Conservation (phyloP, 2,888 invertebrate species). For the Geotrupes spiniger region DNA sequence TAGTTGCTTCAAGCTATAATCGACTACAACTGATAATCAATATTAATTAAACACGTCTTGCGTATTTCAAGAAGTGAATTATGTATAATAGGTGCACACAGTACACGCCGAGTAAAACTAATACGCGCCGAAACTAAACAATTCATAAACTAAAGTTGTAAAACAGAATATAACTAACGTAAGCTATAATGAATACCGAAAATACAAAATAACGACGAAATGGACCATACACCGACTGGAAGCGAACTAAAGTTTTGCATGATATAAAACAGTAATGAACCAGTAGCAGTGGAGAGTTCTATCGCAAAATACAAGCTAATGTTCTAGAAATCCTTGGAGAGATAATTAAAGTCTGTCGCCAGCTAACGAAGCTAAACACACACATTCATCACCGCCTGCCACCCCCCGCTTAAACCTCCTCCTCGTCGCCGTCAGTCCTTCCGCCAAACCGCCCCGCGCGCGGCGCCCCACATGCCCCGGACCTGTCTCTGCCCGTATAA, state of each 20-base stretch:
- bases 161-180: slow-evolving; percentile 23
- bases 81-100: too few species aligned
- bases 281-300: slow-evolving; percentile 26
- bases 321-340: slow-evolving; percentile 47
- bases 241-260: slow-evolving; percentile 29
- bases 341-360: slow-evolving; percentile 50
- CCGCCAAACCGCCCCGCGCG: slow-evolving; percentile 22
- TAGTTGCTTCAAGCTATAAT: too few species aligned
- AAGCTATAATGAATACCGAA: slow-evolving; percentile 23
- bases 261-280: slow-evolving; percentile 39
- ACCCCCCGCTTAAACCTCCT: slow-evolving; percentile 22
- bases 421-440: slow-evolving; percentile 20
- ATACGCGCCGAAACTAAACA: slow-evolving; percentile 16
- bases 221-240: slow-evolving; percentile 29
- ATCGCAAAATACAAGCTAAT: slow-evolving; percentile 37
- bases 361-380: slow-evolving; percentile 47
- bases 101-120: too few species aligned
- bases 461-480: slow-evolving; percentile 29
- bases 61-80: too few species aligned
- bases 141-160: slow-evolving; percentile 25
- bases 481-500: slow-evolving; percentile 40
- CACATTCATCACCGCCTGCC: slow-evolving; percentile 43
- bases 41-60: too few species aligned
- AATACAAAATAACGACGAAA: slow-evolving; percentile 28
- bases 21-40: too few species aligned